These are phyloP conservation scores for Tadarida brasiliensis DNA, from an alignment of 2,797 vertebrate species.

Conservation along the genomic window DNA sequence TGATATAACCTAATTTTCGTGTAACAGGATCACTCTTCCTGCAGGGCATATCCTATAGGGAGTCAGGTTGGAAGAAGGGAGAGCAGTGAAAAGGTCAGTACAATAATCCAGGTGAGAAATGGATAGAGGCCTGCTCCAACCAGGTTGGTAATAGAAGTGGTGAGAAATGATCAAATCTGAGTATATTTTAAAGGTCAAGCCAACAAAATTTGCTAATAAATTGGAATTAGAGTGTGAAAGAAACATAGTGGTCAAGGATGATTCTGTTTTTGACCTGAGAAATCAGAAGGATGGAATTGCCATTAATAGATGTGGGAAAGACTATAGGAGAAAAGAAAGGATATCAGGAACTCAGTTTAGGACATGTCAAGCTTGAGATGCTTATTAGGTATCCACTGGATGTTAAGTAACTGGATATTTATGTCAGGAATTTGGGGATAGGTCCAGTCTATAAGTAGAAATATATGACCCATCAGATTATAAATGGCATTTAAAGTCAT, in stretches of 20 bases:
- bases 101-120: not conserved
- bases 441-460: not conserved
- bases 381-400: not conserved
- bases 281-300: not conserved
- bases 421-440: not conserved
- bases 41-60: not conserved
- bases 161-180: not conserved
- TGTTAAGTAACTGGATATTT: not conserved
- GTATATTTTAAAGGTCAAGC: not conserved
- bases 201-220: slow-evolving; percentile 25
- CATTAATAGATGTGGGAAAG: not conserved
- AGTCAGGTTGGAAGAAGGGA: not conserved
- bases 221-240: slow-evolving; percentile 23
- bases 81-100: not conserved
- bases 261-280: not conserved
- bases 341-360: not conserved
- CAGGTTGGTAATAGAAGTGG: not conserved
- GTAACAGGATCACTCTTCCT: not conserved
- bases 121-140: not conserved
- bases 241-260: not conserved
- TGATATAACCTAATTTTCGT: slow-evolving; percentile 1
- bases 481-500: not conserved
- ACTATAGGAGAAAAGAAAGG: not conserved
- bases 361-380: not conserved
- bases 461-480: not conserved